Evolutionary conservation across 2,888 invertebrate species (phyloP).

Genomic region (Amphipoea oculea): DNA sequence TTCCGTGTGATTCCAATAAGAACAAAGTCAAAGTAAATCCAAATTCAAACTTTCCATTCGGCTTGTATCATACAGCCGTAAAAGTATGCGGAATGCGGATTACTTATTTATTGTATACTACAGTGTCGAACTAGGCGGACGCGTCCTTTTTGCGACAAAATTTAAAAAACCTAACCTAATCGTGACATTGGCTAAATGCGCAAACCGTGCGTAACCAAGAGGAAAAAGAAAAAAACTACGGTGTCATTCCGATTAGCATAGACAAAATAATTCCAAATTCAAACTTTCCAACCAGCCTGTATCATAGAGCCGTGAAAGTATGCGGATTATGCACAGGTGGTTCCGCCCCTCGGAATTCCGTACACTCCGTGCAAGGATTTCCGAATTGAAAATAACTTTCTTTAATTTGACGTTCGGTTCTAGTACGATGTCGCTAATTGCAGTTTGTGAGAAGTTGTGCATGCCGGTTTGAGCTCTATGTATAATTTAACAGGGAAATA

Average conservation of each 20-base stretch:
- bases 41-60: neutral
- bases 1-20: neutral
- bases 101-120: neutral
- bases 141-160: neutral
- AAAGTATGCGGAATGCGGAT: neutral
- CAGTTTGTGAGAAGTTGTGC: constrained; percentile 35
- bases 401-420: constrained; percentile 59
- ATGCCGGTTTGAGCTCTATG: constrained; percentile 11
- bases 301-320: constrained; percentile 69
- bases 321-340: constrained; percentile 85
- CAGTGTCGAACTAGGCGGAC: neutral
- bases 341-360: constrained; percentile 85
- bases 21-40: neutral
- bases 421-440: constrained; percentile 57
- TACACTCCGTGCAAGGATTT: constrained; percentile 56
- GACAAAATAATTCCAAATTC: constrained; percentile 21
- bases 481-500: neutral
- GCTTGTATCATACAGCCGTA: neutral
- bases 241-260: neutral
- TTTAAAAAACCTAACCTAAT: neutral
- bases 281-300: constrained; percentile 54
- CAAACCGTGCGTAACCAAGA: neutral
- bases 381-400: constrained; percentile 68
- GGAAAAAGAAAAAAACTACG: neutral
- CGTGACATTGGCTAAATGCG: neutral